Evolutionary conservation across 2,888 invertebrate species (phyloP), one percentile per base, ranked within the genome.

Genomic region (Nomada hirtipes): DNA sequence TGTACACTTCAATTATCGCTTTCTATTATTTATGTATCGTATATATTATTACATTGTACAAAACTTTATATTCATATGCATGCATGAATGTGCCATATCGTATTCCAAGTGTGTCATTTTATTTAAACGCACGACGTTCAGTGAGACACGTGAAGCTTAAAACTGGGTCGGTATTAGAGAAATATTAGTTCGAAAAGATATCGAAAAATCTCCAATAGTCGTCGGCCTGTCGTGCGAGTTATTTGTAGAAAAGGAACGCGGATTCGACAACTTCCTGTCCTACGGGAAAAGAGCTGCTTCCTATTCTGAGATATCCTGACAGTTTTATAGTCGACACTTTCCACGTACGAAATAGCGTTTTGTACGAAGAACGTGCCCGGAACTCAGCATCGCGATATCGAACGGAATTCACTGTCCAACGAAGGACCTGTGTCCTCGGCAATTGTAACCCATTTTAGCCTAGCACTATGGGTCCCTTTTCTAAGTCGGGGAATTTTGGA

Each of bases 271-370:
- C 76, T 84, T 84, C 79, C 84, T 78, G 85, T 85, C 81, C 79
- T 73, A 74, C 79, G 67, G 79, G 75, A 79, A 87, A 84, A 79
- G 85, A 83, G 83, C 87, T 80, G 76, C 80, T 85, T 79, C 83
- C 79, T 77, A 81, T 79, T 85, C 79, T 80, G 76, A 86, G 86
- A 87, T 87, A 84, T 82, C 87, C 79, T 80, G 84, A 82, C 87
- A 84, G 87, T 86, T 87, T 87, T 87, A 85, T 84, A 82, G 86
- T 75, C 84, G 80, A 80, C 77, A 87, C 86, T 87, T 87, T 65
- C 86, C 86, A 87, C 87, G 86, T 87, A 87, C 87, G 87, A 82
- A 85, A 87, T 87, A 84, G 85, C 87, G 85, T 87, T 87, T 85
- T 87, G 85, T 85, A 84, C 72, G 83, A 76, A 67, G 81, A 72